Conservation (phyloP, 2,797 vertebrate species). For the Ctenosaura bakeri region DNA sequence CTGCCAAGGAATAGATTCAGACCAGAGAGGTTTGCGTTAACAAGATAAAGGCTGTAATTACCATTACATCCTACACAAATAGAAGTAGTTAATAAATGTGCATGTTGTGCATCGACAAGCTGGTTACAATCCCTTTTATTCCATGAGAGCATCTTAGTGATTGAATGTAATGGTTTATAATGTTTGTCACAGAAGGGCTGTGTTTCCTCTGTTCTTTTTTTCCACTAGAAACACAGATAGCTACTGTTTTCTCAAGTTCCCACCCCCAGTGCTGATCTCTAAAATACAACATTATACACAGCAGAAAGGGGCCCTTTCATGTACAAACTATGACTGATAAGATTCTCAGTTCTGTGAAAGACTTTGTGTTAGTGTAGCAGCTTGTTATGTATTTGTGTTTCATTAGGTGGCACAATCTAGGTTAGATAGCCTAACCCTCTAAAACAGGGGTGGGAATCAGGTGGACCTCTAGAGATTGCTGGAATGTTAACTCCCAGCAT, state of each 20-base stretch:
- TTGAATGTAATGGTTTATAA: constrained; percentile 1
- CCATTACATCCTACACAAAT: constrained; percentile 24
- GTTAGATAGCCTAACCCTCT: neutral
- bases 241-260: neutral
- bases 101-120: neutral
- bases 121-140: neutral
- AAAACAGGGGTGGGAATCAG: neutral
- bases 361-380: neutral
- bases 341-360: neutral
- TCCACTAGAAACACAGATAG: neutral
- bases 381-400: neutral
- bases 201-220: neutral
- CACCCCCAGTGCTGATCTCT: neutral
- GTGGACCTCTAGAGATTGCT: too few species aligned
- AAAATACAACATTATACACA: neutral
- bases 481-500: too few species aligned
- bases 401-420: neutral
- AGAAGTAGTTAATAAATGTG: constrained; percentile 17
- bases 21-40: constrained; percentile 28
- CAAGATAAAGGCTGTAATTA: constrained; percentile 20
- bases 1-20: constrained; percentile 33
- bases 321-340: neutral
- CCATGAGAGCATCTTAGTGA: constrained; percentile 9
- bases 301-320: neutral
- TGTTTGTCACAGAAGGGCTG: neutral